Evolutionary conservation across 2,113 vertebrate species (phyloP).

Genomic region (Pseudorectes ferrugineus): DNA sequence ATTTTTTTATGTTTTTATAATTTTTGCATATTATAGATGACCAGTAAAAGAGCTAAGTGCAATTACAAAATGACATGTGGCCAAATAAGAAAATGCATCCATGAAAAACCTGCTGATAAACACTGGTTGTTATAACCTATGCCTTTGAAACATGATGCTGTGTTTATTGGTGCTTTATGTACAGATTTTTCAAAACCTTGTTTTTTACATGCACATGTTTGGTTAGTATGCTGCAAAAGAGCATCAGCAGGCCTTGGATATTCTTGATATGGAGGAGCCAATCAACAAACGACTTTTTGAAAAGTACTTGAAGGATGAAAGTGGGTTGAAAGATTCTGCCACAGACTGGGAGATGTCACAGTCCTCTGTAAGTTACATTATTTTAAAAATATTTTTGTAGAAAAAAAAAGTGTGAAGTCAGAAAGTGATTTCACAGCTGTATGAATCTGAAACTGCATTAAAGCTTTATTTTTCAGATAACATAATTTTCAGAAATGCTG

Average conservation of each 20-base stretch:
- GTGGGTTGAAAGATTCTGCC: slow-evolving; percentile 74
- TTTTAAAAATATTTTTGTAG: neutral
- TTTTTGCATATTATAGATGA: neutral
- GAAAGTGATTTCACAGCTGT: neutral
- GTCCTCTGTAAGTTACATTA: slow-evolving; percentile 80
- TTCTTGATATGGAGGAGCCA: slow-evolving; percentile 93
- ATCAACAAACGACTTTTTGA: slow-evolving; percentile 89
- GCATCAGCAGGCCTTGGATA: slow-evolving; percentile 95
- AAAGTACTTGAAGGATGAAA: slow-evolving; percentile 85
- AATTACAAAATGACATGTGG: neutral
- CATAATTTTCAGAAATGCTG: neutral
- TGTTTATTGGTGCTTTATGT: neutral
- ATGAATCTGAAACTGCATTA: neutral
- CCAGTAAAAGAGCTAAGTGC: neutral
- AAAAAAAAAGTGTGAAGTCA: neutral
- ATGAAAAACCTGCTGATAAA: neutral
- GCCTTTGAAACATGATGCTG: neutral
- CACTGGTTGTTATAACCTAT: neutral
- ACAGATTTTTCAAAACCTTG: neutral
- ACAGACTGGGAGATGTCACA: slow-evolving; percentile 94
- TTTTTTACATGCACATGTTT: neutral
- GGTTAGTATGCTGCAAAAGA: slow-evolving; percentile 95
- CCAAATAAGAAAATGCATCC: neutral
- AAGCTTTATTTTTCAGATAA: neutral
- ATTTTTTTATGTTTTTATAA: neutral